Conservation (phyloP, 2,797 vertebrate genomes). For the Sitta carolinensis region DNA sequence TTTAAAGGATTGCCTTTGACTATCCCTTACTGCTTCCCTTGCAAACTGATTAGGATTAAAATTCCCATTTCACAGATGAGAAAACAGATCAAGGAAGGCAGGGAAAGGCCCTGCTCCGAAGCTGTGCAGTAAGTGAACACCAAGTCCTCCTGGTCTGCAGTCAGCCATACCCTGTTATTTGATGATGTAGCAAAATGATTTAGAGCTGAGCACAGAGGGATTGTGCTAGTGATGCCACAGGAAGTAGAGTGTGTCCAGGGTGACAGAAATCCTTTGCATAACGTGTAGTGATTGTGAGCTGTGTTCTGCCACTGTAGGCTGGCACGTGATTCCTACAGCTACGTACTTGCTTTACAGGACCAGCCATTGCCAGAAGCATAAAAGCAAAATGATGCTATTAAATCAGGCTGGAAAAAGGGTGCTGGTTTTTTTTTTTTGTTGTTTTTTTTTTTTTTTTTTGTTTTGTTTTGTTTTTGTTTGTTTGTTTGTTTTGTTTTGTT, state of each 20-base stretch:
- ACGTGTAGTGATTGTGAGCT: background rate
- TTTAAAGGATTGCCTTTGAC: conserved; percentile 8
- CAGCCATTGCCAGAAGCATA: conserved; percentile 7
- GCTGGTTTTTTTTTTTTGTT: background rate
- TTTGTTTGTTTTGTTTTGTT: too few species aligned
- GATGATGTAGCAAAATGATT: conserved; percentile 41
- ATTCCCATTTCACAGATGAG: conserved; percentile 16
- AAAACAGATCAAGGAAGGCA: background rate
- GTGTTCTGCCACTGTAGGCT: background rate
- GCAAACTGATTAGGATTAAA: conserved; percentile 38
- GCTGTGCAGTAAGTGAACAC: background rate
- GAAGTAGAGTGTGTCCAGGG: conserved; percentile 10
- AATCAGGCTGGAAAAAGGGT: background rate
- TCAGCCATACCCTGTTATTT: conserved; percentile 3
- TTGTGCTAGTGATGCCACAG: background rate
- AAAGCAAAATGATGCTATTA: conserved; percentile 33
- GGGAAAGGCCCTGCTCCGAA: background rate
- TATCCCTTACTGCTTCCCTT: background rate
- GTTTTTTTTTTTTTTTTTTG: background rate
- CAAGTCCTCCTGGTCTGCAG: background rate
- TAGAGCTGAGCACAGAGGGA: conserved; percentile 3
- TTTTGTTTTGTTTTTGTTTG: too few species aligned
- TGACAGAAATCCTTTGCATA: conserved; percentile 22
- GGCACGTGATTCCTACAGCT: background rate
- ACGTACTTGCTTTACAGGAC: background rate